Percentiles rank a stretch among this genome's conserved stretches.
Evolutionary conservation across 2,797 vertebrate species (phyloP).

Genomic region (Pipistrellus kuhlii): DNA sequence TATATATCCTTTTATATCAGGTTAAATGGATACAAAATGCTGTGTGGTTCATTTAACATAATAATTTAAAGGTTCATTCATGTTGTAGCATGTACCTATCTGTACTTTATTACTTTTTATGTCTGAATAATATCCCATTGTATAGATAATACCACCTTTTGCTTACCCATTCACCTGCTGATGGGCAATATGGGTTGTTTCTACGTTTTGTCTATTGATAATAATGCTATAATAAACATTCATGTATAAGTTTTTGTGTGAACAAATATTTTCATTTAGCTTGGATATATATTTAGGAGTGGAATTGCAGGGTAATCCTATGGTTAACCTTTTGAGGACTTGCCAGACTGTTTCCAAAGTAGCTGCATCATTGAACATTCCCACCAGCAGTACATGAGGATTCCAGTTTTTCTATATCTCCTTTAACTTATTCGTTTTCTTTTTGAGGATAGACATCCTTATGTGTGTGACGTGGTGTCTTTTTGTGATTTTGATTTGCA

Average conservation of each 20-base stretch:
- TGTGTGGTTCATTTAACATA: neutral
- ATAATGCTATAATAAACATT: neutral
- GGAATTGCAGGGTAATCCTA: neutral
- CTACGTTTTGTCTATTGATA: neutral
- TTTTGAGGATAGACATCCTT: neutral
- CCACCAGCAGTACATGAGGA: neutral
- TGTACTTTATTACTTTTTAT: neutral
- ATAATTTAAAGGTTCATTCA: neutral
- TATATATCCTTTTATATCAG: neutral
- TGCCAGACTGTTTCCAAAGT: neutral
- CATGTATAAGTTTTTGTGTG: neutral
- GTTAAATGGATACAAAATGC: neutral
- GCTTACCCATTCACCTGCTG: neutral
- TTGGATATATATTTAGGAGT: neutral
- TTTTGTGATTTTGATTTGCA: neutral
- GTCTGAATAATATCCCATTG: neutral
- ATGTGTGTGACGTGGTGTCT: neutral
- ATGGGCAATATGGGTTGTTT: neutral
- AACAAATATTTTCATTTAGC: neutral
- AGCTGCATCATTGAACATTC: neutral
- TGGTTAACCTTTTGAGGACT: neutral
- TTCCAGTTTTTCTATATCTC: neutral
- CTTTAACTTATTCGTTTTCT: neutral
- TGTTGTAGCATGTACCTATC: neutral
- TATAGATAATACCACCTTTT: neutral